Evolutionary conservation across 2,797 vertebrate genomes (phyloP), one percentile per base, ranked within the genome.

Genomic region (Antrozous pallidus): DNA sequence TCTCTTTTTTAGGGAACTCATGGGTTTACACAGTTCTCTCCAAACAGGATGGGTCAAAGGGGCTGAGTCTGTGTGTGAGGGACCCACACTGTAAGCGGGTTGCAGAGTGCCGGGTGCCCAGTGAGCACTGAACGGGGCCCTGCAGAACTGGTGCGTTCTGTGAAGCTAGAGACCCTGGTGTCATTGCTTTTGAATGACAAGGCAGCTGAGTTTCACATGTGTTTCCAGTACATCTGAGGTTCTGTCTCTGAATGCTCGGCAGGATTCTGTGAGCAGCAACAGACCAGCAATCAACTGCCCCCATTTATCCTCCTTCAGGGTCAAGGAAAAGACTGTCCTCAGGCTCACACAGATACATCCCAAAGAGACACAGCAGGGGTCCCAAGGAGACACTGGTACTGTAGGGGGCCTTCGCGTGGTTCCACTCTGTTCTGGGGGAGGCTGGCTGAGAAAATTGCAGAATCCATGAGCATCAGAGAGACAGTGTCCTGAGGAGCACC

Each of bases 71-170:
- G 14, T 5, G 42, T 38, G 42, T 4, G 56, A 80, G 49, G 14
- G 83, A 80, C 45, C 36, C 33, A 45, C 26, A 5, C 2, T 16
- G 73, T 38, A 49, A 86, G 79, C 22, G 47, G 31, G 58, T 73
- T 26, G 51, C 1, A 4, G 26, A 80, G 81, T 42, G 58, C 1
- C 4, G 0, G 24, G 40, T 31, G 18, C n/a, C 2, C 0, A 14
- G 42, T 20, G n/a, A 10, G 40, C 12, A 31, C n/a, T 17, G 13
- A n/a, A 31, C 20, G 42, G 47, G 63, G 17, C 63, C 63, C 61
- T 61, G 58, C 58, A 61, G 58, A 31, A 28, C 1, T 2, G 24
- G 20, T 84, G 33, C 67, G 71, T 45, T 82, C 65, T 67, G 13
- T 45, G 49, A 58, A 42, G 47, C 0, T 83, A 6, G 22, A 80